Conservation (phyloP, 2,113 vertebrate species). For the Zosterops lateralis region DNA sequence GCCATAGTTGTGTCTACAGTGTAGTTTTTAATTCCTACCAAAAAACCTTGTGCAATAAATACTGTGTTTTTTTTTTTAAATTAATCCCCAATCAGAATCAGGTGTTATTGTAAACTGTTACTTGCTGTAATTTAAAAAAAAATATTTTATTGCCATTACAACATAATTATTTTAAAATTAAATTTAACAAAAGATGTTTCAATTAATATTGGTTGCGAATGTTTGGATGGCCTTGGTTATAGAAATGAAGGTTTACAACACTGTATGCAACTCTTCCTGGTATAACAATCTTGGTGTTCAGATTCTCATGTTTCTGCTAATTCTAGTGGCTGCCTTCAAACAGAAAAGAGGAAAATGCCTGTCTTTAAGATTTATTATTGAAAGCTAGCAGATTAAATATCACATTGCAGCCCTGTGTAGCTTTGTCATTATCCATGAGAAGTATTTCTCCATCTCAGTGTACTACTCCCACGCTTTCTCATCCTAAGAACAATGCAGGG, state of each 20-base stretch:
- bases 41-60: not conserved
- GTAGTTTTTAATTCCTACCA: not conserved
- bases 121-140: not conserved
- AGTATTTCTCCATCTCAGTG: not conserved
- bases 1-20: fast-evolving
- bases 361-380: not conserved
- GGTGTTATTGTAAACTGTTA: not conserved
- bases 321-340: not conserved
- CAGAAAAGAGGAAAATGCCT: not conserved
- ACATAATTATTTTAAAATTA: not conserved
- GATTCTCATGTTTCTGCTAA: not conserved
- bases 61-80: not conserved
- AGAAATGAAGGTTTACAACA: not conserved
- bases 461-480: not conserved
- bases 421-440: not conserved
- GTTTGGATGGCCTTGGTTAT: not conserved
- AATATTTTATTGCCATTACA: not conserved
- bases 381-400: not conserved
- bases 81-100: not conserved
- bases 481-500: not conserved
- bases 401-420: not conserved
- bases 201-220: not conserved
- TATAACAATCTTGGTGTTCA: not conserved
- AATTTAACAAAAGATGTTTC: not conserved
- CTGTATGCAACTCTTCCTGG: not conserved